Base-by-base conservation (phyloP, 2,888 invertebrate genomes). In the Lepidonotus clava region DNA sequence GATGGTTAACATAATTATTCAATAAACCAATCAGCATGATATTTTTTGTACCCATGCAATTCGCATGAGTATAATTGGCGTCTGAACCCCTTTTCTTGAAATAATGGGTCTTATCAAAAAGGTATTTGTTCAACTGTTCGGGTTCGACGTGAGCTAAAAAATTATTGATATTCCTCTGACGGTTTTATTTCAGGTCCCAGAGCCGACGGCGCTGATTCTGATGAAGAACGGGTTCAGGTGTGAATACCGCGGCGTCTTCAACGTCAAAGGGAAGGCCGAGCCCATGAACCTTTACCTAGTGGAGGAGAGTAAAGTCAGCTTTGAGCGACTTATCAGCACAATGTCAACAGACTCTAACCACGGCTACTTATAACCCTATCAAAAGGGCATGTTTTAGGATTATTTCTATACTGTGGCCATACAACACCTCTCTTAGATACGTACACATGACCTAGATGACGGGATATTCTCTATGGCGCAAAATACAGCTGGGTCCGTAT, bases 231-330 rank as follows among this genome's bases (percentile, higher is more conserved):
- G 97, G 0, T 98, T 98, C 94, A 95, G 96, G 89, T 97, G 98
- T 90, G 97, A 97, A 91, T 98, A 97, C 92, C 96, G 98, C 28
- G 98, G 98, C 0, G 97, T 97, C 0, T 98, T 97, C 1, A 97
- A 96, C 92, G 98, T 98, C 11, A 98, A 98, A 94, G 98, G 98
- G 67, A 98, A 98, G 94, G 98, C 98, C 34, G 97, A 77, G 24
- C 51, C 34, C 4, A 89, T 98, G 67, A 96, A 96, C 66, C 98
- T 98, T 0, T 98, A 97, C 94, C 98, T 97, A 18, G 88, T 89
- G 32, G 71, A 76, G n/a, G 87, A 86, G 32, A 32, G 5, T 18
- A 46, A 46, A 4, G 51, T 51, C 2, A 18, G 32, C 18, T 24
- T 46, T 24, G 46, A 80, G 21, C 41, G 80, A 1, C 41, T 46